A percentile compares a stretch with the other conserved stretches of the same genome.
phyloP scores from a whole-genome alignment of 2,113 vertebrate genomes.

The Erythrocebus patas region DNA sequence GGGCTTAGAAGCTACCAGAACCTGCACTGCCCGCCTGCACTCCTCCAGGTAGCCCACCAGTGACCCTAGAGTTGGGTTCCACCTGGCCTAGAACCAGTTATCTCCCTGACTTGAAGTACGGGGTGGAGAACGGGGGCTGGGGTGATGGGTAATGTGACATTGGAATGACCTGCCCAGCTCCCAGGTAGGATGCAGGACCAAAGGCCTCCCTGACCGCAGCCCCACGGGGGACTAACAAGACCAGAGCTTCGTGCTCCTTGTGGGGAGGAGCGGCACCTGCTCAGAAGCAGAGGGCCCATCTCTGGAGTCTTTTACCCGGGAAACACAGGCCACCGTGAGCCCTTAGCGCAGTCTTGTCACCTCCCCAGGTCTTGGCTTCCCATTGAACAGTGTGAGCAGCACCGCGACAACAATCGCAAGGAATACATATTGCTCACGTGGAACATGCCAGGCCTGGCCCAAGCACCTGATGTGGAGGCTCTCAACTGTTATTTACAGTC shows the following conservation, averaged over 20 bases:
- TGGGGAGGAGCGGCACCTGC: not conserved
- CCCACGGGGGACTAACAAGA: not conserved
- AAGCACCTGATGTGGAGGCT: accelerated
- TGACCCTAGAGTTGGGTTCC: no score
- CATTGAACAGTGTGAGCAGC: not conserved
- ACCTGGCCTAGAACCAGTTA: not conserved
- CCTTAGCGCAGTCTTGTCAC: not conserved
- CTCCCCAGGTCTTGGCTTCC: not conserved
- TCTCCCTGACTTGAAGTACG: not conserved
- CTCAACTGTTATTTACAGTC: accelerated
- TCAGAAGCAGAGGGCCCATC: not conserved
- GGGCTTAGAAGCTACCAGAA: not conserved
- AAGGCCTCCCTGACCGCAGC: not conserved
- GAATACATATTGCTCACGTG: not conserved
- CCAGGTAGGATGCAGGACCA: not conserved
- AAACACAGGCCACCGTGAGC: accelerated
- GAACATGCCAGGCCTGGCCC: accelerated
- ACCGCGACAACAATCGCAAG: not conserved
- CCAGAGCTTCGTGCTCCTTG: not conserved
- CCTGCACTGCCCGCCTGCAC: not conserved
- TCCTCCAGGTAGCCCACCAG: not conserved
- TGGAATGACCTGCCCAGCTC: not conserved
- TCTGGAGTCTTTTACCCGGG: not conserved
- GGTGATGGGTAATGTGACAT: not conserved
- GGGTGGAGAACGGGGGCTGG: not conserved